Percentiles rank a stretch among this genome's conserved stretches.
Evolutionary conservation across 2,888 invertebrate species (phyloP).

Genomic region (Xylota segnis): DNA sequence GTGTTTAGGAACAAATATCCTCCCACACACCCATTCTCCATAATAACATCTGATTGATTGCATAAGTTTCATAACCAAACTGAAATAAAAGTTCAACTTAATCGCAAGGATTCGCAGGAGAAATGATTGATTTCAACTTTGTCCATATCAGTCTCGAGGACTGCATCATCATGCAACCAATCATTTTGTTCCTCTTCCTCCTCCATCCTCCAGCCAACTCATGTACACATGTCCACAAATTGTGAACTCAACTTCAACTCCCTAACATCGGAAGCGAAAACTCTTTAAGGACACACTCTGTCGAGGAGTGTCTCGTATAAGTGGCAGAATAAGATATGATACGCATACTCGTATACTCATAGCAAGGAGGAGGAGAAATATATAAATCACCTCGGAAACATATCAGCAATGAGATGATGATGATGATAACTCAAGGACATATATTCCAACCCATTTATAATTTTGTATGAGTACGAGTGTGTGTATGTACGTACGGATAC

Average conservation of each 20-base stretch:
- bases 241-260: constrained; percentile 14
- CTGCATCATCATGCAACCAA: constrained; percentile 21
- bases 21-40: background rate
- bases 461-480: background rate
- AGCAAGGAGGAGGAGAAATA: background rate
- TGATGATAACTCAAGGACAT: background rate
- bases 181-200: constrained; percentile 5
- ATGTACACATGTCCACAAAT: background rate
- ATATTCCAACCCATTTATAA: background rate
- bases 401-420: background rate
- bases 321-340: constrained; percentile 2
- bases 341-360: background rate
- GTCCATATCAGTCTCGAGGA: constrained; percentile 34
- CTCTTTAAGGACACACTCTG: constrained; percentile 38
- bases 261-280: constrained; percentile 22
- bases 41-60: constrained; percentile 32
- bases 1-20: background rate
- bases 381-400: constrained; percentile 30
- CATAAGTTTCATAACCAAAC: constrained; percentile 35
- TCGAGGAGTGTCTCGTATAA: constrained; percentile 26
- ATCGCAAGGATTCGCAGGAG: constrained; percentile 11
- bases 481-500: background rate
- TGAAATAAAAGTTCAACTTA: constrained; percentile 29
- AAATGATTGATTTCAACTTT: constrained; percentile 56
- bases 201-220: too few relatives aligned